phyloP scores from a whole-genome alignment of 1,140 invertebrate genomes.

The Lasaia peninsularis region DNA sequence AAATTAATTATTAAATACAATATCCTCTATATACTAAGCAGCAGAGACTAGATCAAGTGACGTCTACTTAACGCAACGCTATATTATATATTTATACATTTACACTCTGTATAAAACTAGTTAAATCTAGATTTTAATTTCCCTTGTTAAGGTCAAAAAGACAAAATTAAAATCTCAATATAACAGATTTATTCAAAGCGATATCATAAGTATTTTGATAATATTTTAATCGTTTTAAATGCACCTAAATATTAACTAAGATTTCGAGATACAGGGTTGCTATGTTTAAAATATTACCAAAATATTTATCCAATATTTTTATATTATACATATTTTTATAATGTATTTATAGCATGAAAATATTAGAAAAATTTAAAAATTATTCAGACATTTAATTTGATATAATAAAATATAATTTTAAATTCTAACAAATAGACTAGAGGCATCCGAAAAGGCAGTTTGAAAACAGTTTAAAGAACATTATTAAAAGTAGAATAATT shows the following conservation, averaged over 20 bases:
- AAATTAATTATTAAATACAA: constrained; percentile 18
- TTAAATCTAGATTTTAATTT: background rate
- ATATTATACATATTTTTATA: background rate
- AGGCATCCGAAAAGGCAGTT: constrained; percentile 10
- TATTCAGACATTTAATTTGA: background rate
- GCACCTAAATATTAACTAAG: background rate
- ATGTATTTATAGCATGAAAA: background rate
- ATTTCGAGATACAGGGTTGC: constrained; percentile 3
- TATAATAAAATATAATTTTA: background rate
- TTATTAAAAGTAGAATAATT: too few relatives aligned
- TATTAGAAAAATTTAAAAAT: background rate
- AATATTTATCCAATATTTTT: background rate
- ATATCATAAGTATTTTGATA: background rate
- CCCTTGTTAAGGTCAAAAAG: too few relatives aligned
- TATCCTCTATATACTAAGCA: constrained; percentile 49
- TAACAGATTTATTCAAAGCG: too few relatives aligned
- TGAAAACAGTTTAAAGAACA: background rate
- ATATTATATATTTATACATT: constrained; percentile 32
- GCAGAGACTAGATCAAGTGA: constrained; percentile 65
- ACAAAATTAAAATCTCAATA: too few relatives aligned
- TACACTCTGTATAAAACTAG: constrained; percentile 28
- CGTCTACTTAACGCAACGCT: constrained; percentile 48
- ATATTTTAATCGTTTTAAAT: constrained; percentile 5
- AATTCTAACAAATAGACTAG: constrained; percentile 2
- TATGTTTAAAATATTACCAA: background rate